Conservation (phyloP, 2,888 invertebrate genomes). For the Heliconius ismenius region DNA sequence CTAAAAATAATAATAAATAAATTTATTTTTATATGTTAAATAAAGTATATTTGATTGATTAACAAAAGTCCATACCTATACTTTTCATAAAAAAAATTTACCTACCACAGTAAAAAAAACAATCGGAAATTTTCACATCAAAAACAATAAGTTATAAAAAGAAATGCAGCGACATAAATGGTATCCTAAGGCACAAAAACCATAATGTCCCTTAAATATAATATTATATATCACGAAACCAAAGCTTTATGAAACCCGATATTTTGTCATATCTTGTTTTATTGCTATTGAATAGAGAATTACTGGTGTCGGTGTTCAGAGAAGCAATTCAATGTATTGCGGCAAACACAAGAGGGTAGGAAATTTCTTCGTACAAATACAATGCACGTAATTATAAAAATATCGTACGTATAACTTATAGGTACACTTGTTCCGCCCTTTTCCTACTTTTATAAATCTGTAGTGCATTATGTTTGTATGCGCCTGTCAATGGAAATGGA, state of each 20-base stretch:
- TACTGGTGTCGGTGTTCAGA: slow-evolving; percentile 59
- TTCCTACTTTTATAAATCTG: slow-evolving; percentile 21
- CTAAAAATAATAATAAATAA: no score
- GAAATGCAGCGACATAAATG: slow-evolving; percentile 51
- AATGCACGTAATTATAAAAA: slow-evolving; percentile 36
- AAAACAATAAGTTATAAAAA: slow-evolving; percentile 42
- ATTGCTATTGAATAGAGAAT: slow-evolving; percentile 75
- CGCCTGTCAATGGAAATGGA: background rate
- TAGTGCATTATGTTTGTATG: slow-evolving; percentile 6
- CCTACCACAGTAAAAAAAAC: background rate
- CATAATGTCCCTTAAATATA: slow-evolving; percentile 77
- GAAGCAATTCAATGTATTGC: slow-evolving; percentile 64
- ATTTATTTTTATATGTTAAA: background rate
- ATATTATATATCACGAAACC: slow-evolving; percentile 79
- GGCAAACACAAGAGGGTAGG: slow-evolving; percentile 60
- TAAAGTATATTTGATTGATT: background rate
- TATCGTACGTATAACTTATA: slow-evolving; percentile 24
- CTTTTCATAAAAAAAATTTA: background rate
- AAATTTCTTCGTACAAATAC: slow-evolving; percentile 39
- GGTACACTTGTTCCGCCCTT: slow-evolving; percentile 11
- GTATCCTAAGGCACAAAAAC: slow-evolving; percentile 58
- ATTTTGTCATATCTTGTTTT: slow-evolving; percentile 82
- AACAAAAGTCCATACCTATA: background rate
- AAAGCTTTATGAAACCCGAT: slow-evolving; percentile 82
- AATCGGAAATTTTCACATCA: slow-evolving; percentile 16